Conservation (phyloP, 2,113 vertebrate genomes). For the Chaenogobius annularis region DNA sequence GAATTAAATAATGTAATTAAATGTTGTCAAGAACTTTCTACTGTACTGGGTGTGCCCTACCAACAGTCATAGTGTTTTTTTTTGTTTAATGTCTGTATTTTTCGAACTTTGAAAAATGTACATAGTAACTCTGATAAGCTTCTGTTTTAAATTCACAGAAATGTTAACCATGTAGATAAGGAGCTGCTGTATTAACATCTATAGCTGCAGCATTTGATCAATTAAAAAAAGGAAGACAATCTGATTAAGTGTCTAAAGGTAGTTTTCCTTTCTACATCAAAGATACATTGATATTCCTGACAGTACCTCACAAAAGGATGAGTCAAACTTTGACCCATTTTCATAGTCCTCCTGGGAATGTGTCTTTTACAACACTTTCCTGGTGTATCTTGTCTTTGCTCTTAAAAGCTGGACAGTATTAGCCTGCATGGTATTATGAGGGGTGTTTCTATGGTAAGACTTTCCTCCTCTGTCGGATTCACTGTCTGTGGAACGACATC, state of each 20-base stretch:
- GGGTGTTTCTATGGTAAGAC: constrained; percentile 14
- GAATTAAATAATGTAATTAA: too few species aligned
- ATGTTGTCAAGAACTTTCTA: too few species aligned
- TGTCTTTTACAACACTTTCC: constrained; percentile 1
- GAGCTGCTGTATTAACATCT: neutral
- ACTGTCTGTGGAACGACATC: constrained; percentile 10
- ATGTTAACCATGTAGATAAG: neutral
- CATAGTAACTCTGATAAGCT: neutral
- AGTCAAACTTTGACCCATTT: constrained; percentile 29
- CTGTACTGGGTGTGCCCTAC: too few species aligned
- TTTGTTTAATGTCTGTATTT: neutral
- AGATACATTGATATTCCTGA: constrained; percentile 5
- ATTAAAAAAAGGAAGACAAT: neutral
- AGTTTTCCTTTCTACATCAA: neutral
- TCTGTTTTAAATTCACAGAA: neutral
- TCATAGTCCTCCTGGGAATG: constrained; percentile 20
- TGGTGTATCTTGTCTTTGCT: constrained; percentile 22
- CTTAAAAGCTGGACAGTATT: constrained; percentile 26
- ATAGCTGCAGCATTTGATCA: neutral
- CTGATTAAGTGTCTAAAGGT: neutral
- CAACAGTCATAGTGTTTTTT: neutral
- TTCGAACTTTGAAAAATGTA: too few species aligned
- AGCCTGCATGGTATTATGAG: neutral
- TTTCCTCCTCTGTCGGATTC: constrained; percentile 10
- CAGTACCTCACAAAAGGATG: constrained; percentile 24